These are phyloP conservation scores for Nyctibius grandis DNA, from an alignment of 2,797 vertebrate genomes.

Conservation along the genomic window DNA sequence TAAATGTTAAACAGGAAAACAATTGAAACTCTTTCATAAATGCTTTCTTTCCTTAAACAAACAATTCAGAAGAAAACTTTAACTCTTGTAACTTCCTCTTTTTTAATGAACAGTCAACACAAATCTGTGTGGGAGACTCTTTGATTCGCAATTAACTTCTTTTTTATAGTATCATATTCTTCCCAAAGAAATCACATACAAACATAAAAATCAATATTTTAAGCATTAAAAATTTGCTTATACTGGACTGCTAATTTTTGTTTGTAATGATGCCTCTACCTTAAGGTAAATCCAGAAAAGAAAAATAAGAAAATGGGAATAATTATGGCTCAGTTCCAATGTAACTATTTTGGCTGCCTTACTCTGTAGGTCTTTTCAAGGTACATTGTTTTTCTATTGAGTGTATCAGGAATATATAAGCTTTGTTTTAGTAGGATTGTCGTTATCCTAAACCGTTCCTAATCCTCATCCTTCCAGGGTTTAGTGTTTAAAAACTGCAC, in stretches of 20 bases:
- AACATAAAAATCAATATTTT: neutral
- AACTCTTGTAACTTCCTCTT: neutral
- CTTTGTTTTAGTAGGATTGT: neutral
- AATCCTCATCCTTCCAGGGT: neutral
- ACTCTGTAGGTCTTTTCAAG: neutral
- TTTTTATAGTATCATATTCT: neutral
- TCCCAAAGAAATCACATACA: neutral
- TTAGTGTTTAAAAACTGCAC: neutral
- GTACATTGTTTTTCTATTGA: neutral
- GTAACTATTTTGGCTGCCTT: neutral
- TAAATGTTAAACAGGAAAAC: neutral
- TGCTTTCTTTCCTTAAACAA: neutral
- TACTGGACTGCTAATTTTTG: neutral
- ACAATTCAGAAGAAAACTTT: neutral
- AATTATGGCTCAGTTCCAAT: neutral
- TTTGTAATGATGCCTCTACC: neutral
- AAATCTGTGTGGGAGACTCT: neutral
- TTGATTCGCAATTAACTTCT: neutral
- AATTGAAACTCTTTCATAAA: neutral
- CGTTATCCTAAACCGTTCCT: fast-evolving
- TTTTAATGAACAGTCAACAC: neutral
- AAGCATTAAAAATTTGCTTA: neutral
- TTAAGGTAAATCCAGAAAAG: neutral
- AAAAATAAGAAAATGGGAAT: neutral
- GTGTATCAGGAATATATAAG: neutral